Percentiles rank a stretch among this genome's conserved stretches.
These are phyloP conservation scores for Bombyx mandarina DNA, from an alignment of 1,140 invertebrate species.

Conservation along the genomic window DNA sequence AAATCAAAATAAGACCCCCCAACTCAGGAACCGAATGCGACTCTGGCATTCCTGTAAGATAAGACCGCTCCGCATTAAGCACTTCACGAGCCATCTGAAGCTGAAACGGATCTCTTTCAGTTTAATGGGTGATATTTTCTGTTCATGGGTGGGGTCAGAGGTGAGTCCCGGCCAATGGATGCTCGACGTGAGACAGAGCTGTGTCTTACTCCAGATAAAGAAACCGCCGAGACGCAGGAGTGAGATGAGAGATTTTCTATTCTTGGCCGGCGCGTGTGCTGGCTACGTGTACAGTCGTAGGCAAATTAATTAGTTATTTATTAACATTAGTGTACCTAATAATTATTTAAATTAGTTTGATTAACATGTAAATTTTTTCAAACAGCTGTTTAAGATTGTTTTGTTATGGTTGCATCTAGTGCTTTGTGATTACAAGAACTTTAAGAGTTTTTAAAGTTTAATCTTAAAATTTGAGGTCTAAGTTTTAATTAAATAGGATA, in stretches of 20 bases:
- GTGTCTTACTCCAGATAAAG: slow-evolving; percentile 3
- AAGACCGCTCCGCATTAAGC: slow-evolving; percentile 34
- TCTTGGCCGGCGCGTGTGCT: slow-evolving; percentile 33
- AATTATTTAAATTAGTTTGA: no score
- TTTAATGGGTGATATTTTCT: slow-evolving; percentile 64
- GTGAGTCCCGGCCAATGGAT: slow-evolving; percentile 47
- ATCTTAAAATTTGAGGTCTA: no score
- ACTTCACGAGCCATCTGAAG: slow-evolving; percentile 34
- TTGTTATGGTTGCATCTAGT: no score
- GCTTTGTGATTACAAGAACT: no score
- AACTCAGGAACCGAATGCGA: neutral
- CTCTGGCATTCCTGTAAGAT: slow-evolving; percentile 18
- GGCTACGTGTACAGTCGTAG: slow-evolving; percentile 20
- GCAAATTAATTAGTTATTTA: slow-evolving; percentile 12
- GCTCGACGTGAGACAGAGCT: slow-evolving; percentile 14
- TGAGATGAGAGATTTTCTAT: slow-evolving; percentile 48
- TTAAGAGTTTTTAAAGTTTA: no score
- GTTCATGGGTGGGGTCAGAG: slow-evolving; percentile 63
- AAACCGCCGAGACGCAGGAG: slow-evolving; percentile 15
- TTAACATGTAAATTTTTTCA: no score
- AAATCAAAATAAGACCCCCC: no score
- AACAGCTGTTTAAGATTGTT: no score
- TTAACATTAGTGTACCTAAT: neutral
- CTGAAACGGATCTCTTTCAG: slow-evolving; percentile 52
- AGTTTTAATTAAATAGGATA: no score